These are phyloP conservation scores for Fundulus diaphanus DNA, from an alignment of 2,797 vertebrate species.

Conservation along the genomic window DNA sequence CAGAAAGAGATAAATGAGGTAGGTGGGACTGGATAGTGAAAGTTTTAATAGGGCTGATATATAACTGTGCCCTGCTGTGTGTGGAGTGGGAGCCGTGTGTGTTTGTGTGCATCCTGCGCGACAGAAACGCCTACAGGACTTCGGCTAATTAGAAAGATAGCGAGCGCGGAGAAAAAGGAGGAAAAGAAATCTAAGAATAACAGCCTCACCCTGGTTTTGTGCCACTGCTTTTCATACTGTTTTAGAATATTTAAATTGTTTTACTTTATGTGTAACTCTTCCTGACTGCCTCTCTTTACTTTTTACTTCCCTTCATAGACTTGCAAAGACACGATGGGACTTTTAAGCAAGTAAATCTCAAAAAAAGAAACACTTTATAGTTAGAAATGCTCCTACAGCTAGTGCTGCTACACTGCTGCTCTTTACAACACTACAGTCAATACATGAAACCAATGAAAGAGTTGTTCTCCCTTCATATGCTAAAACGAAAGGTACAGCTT, in stretches of 20 bases:
- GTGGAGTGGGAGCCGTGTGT: conserved; percentile 20
- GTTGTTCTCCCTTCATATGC: conserved; percentile 16
- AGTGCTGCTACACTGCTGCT: conserved; percentile 5
- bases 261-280: not conserved
- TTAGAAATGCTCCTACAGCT: not conserved
- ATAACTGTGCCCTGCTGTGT: conserved; percentile 27
- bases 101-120: conserved; percentile 19
- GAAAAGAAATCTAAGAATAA: conserved; percentile 14
- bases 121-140: conserved; percentile 37
- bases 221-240: conserved; percentile 25
- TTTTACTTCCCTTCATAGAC: not conserved
- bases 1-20: conserved; percentile 46
- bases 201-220: conserved; percentile 21
- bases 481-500: not conserved
- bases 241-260: conserved; percentile 9
- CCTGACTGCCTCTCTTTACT: not conserved
- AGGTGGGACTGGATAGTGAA: conserved; percentile 46
- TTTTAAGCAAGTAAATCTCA: not conserved
- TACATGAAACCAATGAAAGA: conserved; percentile 4
- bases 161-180: conserved; percentile 19
- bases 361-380: conserved; percentile 5
- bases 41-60: conserved; percentile 51
- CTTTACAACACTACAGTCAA: conserved; percentile 17
- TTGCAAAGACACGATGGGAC: not conserved
- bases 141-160: conserved; percentile 52